Evolutionary conservation across 2,113 vertebrate genomes (phyloP), one percentile per base, ranked within the genome.

Genomic region (Ceratotherium simum): DNA sequence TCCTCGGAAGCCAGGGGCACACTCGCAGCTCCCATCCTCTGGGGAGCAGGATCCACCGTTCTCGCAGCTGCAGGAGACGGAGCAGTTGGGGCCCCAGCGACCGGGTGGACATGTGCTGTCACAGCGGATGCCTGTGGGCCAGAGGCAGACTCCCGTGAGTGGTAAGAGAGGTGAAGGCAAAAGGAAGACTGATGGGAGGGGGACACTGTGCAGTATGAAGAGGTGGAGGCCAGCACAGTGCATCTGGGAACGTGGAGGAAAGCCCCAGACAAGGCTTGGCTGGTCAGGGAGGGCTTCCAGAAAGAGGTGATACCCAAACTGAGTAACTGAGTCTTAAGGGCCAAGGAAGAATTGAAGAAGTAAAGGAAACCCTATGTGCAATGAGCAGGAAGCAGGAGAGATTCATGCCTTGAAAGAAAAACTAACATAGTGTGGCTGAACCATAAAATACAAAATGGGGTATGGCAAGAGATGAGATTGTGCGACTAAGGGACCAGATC

Each of bases 11-110:
- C 99, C 99, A 0, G 99, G 99, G 12, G 99, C 99, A 23, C 99
- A 99, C 95, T 99, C 99, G 76, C 99, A 99, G 91, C 99, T 99
- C 2, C 99, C 99, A 0, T 99, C 99, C 98, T 99, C 99, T 0
- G 99, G 99, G 51, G 99, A 99, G 98, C 99, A 99, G 96, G 99
- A 99, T 0, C 99, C 99, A 1, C 99, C 99, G 0, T 99, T 99
- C 98, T 99, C 99, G 48, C 99, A 99, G 98, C 98, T 99, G 96
- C 99, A 99, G 98, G 99, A 99, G 98, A 99, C 98, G 6, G 99
- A 99, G 98, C 99, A 99, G 99, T 99, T 99, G 88, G 99, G 99
- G 56, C 99, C 99, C 99, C 99, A 99, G 98, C 98, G 99, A 78
- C 99, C 99, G 51, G 99, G 99, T 8, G 97, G 98, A 94, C 99